phyloP scores from a whole-genome alignment of 2,797 vertebrate species.

The Antennarius maculatus region DNA sequence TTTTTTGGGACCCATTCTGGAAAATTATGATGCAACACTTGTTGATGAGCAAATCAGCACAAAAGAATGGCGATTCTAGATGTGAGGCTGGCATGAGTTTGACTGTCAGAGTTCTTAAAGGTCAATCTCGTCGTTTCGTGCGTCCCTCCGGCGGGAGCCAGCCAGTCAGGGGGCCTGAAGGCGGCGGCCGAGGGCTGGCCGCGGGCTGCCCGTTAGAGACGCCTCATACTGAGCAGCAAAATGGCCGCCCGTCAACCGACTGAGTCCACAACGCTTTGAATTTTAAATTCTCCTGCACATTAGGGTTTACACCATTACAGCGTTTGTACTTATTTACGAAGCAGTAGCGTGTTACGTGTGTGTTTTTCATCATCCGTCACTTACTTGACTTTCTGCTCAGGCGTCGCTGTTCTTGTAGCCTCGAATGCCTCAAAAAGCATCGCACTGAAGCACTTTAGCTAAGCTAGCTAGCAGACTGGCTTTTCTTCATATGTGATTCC shows the following conservation, averaged over 20 bases:
- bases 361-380: conserved; percentile 50
- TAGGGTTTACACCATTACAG: conserved; percentile 76
- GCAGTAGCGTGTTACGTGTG: conserved; percentile 53
- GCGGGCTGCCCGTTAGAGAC: conserved; percentile 68
- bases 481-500: conserved; percentile 85
- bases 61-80: not conserved
- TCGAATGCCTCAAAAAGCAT: conserved; percentile 96
- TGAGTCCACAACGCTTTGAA: conserved; percentile 84
- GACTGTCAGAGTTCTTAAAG: conserved; percentile 57
- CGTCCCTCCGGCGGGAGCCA: conserved; percentile 52
- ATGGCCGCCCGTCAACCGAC: conserved; percentile 86
- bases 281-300: conserved; percentile 78
- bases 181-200: conserved; percentile 64
- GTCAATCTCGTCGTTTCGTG: conserved; percentile 53
- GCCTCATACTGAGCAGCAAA: conserved; percentile 84
- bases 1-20: conserved; percentile 67
- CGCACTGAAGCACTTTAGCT: conserved; percentile 99
- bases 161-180: conserved; percentile 66
- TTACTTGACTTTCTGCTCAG: conserved; percentile 71
- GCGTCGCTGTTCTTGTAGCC: conserved; percentile 88
- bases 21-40: not conserved
- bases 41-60: not conserved
- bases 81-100: not conserved
- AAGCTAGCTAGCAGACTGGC: conserved; percentile 79
- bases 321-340: conserved; percentile 70